Conservation (phyloP, 1,140 invertebrate species). For the Rhopalosiphum maidis region DNA sequence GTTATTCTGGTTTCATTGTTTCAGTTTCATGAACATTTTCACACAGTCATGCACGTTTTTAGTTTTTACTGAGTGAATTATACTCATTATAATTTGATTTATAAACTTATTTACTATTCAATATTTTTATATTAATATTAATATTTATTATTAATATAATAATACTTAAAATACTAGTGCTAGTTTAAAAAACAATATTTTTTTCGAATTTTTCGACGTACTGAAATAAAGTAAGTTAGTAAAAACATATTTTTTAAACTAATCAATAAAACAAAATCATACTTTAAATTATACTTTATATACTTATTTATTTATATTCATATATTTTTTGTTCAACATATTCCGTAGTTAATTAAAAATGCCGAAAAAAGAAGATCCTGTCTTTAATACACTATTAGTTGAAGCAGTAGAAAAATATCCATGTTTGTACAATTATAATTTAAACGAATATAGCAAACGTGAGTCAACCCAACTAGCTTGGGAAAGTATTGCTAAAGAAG, state of each 20-base stretch:
- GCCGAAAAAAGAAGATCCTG: background rate
- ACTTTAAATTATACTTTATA: background rate
- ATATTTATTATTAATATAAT: background rate
- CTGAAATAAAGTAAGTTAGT: background rate
- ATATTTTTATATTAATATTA: background rate
- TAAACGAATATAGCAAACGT: conserved; percentile 13
- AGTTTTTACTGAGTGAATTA: conserved; percentile 18
- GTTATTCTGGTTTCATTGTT: background rate
- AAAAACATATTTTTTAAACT: background rate
- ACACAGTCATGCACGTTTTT: conserved; percentile 9
- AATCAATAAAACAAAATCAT: conserved; percentile 14
- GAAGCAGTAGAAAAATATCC: conserved; percentile 1
- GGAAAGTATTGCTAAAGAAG: background rate
- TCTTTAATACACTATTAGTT: conserved; percentile 13
- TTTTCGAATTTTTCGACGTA: conserved; percentile 2
- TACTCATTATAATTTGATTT: background rate
- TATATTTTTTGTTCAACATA: background rate
- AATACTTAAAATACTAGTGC: background rate
- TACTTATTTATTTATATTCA: background rate
- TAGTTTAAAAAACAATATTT: no score
- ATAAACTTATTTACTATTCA: background rate
- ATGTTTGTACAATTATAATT: conserved; percentile 2
- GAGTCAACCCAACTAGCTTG: conserved; percentile 6
- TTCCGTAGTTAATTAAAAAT: conserved; percentile 17
- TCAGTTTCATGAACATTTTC: background rate